phyloP scores from a whole-genome alignment of 2,113 vertebrate species.

The Noturus placidus region DNA sequence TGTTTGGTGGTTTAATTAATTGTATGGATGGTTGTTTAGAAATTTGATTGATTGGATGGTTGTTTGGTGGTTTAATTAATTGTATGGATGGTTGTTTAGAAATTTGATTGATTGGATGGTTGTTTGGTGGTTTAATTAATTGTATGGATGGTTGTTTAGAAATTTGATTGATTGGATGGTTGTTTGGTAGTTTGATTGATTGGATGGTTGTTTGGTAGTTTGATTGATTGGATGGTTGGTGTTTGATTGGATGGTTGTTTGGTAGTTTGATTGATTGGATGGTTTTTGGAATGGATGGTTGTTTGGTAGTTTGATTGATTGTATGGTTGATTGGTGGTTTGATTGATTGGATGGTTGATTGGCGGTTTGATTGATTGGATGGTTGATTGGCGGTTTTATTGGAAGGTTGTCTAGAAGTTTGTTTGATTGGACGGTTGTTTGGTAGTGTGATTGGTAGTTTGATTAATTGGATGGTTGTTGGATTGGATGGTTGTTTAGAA shows the following conservation, averaged over 20 bases:
- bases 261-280: not conserved
- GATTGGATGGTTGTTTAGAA: not conserved
- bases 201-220: not conserved
- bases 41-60: not conserved
- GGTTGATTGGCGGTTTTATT: not conserved
- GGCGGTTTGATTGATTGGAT: not conserved
- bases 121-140: not conserved
- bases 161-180: not conserved
- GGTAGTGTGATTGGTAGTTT: not conserved
- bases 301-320: not conserved
- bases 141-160: not conserved
- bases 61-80: not conserved
- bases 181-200: not conserved
- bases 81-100: not conserved
- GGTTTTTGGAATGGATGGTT: not conserved
- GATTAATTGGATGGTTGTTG: no score
- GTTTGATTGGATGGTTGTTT: not conserved
- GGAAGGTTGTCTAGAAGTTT: no score
- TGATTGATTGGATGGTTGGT: not conserved
- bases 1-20: not conserved
- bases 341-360: not conserved
- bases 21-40: not conserved
- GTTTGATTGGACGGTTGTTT: not conserved
- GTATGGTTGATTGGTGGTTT: not conserved
- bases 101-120: no score